A percentile compares a stretch with the other conserved stretches of the same genome.
These are phyloP conservation scores for Clarias fuscus DNA, from an alignment of 2,797 vertebrate species.

Conservation along the genomic window DNA sequence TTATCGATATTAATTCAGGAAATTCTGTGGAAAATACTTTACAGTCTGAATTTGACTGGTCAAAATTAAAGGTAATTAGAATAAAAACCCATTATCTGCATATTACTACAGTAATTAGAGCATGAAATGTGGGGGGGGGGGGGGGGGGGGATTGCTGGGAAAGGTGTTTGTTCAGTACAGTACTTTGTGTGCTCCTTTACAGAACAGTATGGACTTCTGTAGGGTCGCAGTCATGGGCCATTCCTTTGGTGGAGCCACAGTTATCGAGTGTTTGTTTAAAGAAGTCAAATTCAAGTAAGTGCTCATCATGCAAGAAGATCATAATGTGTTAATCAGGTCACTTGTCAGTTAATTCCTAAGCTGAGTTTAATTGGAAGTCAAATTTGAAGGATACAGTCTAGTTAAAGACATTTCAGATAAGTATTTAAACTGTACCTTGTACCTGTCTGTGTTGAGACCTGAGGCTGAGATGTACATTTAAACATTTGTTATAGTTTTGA, in stretches of 20 bases:
- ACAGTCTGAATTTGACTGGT: conserved; percentile 80
- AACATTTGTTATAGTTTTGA: too few species aligned
- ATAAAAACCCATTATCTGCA: not conserved
- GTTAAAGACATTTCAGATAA: not conserved
- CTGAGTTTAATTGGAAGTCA: not conserved
- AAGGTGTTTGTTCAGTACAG: too few species aligned
- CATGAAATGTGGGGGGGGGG: not conserved
- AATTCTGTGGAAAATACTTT: conserved; percentile 77
- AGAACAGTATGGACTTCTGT: conserved; percentile 87
- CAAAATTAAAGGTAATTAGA: conserved; percentile 77
- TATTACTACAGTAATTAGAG: not conserved
- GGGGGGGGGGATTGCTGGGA: not conserved
- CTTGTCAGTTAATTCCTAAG: not conserved
- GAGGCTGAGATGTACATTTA: too few species aligned
- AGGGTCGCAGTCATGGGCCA: conserved; percentile 86
- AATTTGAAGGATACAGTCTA: not conserved
- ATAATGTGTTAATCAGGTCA: not conserved
- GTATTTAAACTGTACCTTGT: too few species aligned
- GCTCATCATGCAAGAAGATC: not conserved
- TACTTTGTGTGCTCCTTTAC: conserved; percentile 19
- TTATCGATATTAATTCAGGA: conserved; percentile 83
- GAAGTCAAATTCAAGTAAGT: conserved; percentile 89
- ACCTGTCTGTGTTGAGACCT: too few species aligned
- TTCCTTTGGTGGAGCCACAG: conserved; percentile 93
- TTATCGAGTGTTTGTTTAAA: conserved; percentile 86